phyloP scores from a whole-genome alignment of 1,140 invertebrate species.

The Drosophila jambulina region DNA sequence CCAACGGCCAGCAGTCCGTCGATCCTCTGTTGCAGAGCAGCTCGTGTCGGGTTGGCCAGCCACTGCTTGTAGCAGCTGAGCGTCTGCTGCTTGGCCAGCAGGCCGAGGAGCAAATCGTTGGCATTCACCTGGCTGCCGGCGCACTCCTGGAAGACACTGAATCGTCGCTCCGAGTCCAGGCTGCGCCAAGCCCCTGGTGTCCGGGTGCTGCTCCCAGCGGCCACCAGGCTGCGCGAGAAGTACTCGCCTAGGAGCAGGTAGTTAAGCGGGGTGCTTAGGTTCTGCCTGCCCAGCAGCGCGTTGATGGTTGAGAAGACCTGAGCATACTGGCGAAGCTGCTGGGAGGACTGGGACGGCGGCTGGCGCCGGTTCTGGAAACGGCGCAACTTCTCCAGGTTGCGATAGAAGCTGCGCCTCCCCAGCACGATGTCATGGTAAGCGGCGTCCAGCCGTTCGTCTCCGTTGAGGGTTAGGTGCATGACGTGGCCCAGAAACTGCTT shows the following conservation, averaged over 20 bases:
- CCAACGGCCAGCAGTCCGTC: conserved; percentile 55
- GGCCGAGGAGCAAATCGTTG: conserved; percentile 64
- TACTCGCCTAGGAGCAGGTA: conserved; percentile 63
- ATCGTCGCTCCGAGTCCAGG: conserved; percentile 67
- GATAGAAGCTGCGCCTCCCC: conserved; percentile 68
- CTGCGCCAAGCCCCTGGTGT: conserved; percentile 80
- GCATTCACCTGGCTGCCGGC: conserved; percentile 20
- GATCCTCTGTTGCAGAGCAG: conserved; percentile 29
- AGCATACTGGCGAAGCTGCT: conserved; percentile 51
- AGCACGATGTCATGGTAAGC: conserved; percentile 52
- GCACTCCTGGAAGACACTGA: conserved; percentile 59
- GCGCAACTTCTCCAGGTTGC: conserved; percentile 73
- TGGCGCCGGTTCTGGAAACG: conserved; percentile 48
- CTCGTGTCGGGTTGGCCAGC: conserved; percentile 42
- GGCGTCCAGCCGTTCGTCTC: conserved; percentile 68
- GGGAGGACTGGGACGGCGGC: background rate
- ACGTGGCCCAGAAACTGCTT: conserved; percentile 61
- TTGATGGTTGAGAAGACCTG: conserved; percentile 59
- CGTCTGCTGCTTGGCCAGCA: conserved; percentile 58
- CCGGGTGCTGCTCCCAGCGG: conserved; percentile 66
- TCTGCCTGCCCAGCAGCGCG: conserved; percentile 52
- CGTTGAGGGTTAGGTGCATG: conserved; percentile 71
- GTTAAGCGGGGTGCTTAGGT: conserved; percentile 65
- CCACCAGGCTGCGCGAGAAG: conserved; percentile 66
- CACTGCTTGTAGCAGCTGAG: conserved; percentile 54